phyloP scores from a whole-genome alignment of 2,797 vertebrate species.

The Phrynocephalus forsythii region DNA sequence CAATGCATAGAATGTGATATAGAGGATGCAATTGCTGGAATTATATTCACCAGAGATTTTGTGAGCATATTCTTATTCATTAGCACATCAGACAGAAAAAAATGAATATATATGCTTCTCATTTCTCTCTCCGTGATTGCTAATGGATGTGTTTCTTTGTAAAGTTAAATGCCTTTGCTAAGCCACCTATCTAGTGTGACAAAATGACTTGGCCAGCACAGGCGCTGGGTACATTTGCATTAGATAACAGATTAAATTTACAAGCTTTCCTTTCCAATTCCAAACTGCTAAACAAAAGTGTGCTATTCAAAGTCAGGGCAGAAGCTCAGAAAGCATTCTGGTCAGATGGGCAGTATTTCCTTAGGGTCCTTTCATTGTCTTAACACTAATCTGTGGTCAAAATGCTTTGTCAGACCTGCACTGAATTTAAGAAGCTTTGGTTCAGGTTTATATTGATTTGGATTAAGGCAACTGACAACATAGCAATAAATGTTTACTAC shows the following conservation, averaged over 20 bases:
- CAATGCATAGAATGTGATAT: conserved; percentile 4
- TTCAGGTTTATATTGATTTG: conserved; percentile 90
- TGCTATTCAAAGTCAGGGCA: conserved; percentile 48
- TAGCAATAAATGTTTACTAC: conserved; percentile 89
- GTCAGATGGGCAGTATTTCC: conserved; percentile 75
- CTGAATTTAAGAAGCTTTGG: conserved; percentile 84
- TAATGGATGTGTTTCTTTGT: conserved; percentile 28
- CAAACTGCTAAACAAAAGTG: conserved; percentile 65
- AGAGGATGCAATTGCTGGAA: conserved; percentile 6
- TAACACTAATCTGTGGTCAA: conserved; percentile 85
- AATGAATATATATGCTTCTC: background rate
- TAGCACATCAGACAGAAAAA: background rate
- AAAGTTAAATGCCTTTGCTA: conserved; percentile 34
- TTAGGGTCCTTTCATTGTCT: conserved; percentile 78
- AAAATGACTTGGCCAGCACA: background rate
- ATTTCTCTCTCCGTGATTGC: conserved; percentile 6
- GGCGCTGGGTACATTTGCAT: conserved; percentile 38
- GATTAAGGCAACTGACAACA: conserved; percentile 81
- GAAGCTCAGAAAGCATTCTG: conserved; percentile 65
- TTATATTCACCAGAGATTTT: conserved; percentile 6
- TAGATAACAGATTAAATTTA: conserved; percentile 45
- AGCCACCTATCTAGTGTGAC: conserved; percentile 7
- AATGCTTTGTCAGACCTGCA: conserved; percentile 81
- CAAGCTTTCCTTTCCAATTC: conserved; percentile 36
- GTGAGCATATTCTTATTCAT: conserved; percentile 18